Evolutionary conservation across 2,888 invertebrate genomes (phyloP).

Genomic region (Lissocephala sabroskyi): DNA sequence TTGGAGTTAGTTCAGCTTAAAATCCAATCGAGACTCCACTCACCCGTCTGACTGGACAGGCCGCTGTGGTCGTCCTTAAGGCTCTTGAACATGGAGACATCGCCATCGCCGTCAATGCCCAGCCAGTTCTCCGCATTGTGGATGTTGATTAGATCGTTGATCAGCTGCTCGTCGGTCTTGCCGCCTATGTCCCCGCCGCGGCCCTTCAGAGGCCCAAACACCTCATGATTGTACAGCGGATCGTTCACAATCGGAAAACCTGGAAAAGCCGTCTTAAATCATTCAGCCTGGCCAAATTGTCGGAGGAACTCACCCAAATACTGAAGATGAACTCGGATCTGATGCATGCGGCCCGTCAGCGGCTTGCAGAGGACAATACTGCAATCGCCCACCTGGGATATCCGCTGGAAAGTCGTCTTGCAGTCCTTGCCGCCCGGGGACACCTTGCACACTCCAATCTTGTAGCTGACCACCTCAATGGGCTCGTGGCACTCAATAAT

Average conservation of each 20-base stretch:
- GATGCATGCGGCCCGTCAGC: conserved; percentile 98
- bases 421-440: conserved; percentile 94
- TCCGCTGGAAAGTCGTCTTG: conserved; percentile 89
- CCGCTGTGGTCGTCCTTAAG: conserved; percentile 74
- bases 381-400: conserved; percentile 90
- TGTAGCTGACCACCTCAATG: conserved; percentile 94
- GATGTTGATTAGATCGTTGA: conserved; percentile 89
- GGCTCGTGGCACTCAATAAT: conserved; percentile 90
- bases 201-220: conserved; percentile 95
- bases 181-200: conserved; percentile 90
- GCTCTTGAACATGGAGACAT: conserved; percentile 54
- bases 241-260: conserved; percentile 98
- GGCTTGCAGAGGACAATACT: conserved; percentile 96
- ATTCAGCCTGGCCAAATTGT: too few relatives aligned
- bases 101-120: conserved; percentile 90
- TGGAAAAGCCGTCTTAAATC: conserved; percentile 55
- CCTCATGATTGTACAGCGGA: conserved; percentile 95
- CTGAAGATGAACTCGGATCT: conserved; percentile 98
- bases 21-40: too few relatives aligned
- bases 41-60: conserved; percentile 90
- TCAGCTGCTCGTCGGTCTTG: conserved; percentile 90
- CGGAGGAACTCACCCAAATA: conserved; percentile 88
- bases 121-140: conserved; percentile 97
- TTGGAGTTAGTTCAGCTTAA: too few relatives aligned
- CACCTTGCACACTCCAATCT: conserved; percentile 96